A percentile compares a stretch with the other conserved stretches of the same genome.
Conservation (phyloP, 2,797 vertebrate species). For the Hirundo rustica region DNA sequence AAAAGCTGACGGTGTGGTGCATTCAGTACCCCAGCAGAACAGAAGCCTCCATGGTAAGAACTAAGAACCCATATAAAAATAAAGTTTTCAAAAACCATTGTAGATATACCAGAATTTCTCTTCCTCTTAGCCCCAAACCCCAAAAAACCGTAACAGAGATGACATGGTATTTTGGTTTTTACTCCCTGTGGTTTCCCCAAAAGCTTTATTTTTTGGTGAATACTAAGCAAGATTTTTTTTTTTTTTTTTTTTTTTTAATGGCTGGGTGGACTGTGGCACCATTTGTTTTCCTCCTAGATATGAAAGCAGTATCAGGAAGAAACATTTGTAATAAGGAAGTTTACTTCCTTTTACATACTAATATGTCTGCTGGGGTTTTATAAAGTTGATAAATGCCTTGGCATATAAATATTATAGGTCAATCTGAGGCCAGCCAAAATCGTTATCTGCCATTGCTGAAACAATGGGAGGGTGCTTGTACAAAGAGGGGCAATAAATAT, state of each 20-base stretch:
- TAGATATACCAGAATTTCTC: neutral
- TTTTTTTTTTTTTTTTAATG: neutral
- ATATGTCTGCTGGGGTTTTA: conserved; percentile 57
- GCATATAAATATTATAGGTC: conserved; percentile 64
- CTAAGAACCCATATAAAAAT: conserved; percentile 44
- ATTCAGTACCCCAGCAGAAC: conserved; percentile 55
- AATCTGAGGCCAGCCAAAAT: conserved; percentile 58
- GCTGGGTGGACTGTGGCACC: conserved; percentile 12
- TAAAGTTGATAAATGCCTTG: conserved; percentile 59
- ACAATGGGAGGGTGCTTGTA: conserved; percentile 43
- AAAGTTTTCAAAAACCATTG: neutral
- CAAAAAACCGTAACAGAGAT: neutral
- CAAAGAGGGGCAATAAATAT: conserved; percentile 38
- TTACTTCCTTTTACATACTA: conserved; percentile 65
- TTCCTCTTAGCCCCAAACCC: fast-evolving
- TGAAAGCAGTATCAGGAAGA: conserved; percentile 67
- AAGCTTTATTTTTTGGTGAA: neutral
- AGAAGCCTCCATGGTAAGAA: conserved; percentile 73
- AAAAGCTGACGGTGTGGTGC: conserved; percentile 23
- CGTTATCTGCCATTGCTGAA: conserved; percentile 15
- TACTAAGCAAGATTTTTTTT: neutral
- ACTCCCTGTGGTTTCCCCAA: neutral
- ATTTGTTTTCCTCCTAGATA: conserved; percentile 58
- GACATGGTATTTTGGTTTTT: neutral
- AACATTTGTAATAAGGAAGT: conserved; percentile 70